phyloP scores from a whole-genome alignment of 2,888 invertebrate species.

The Limnephilus rhombicus region DNA sequence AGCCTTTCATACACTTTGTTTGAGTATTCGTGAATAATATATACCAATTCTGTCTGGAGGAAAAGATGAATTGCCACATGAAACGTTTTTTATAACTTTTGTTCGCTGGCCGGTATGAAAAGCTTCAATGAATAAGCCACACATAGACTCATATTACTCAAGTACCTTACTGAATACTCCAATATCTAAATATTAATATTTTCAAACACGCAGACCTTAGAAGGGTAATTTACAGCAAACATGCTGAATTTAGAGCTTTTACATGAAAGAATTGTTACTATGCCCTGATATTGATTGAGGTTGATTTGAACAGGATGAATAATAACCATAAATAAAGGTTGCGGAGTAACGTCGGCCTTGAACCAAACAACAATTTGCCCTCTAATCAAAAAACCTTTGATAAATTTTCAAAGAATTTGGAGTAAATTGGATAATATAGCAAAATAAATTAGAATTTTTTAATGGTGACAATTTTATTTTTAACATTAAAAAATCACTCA shows the following conservation, averaged over 20 bases:
- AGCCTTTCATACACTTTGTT: neutral
- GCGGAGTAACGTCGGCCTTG: neutral
- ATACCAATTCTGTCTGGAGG: neutral
- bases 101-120: neutral
- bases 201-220: constrained; percentile 26
- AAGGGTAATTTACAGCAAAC: constrained; percentile 1
- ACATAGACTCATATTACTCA: neutral
- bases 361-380: neutral
- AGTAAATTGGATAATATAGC: neutral
- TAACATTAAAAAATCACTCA: neutral
- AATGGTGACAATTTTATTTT: neutral
- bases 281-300: neutral
- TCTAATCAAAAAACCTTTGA: neutral
- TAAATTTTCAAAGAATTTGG: neutral
- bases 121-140: neutral
- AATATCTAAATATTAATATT: constrained; percentile 2
- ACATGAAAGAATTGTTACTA: neutral
- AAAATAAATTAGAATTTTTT: neutral
- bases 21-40: neutral
- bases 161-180: neutral
- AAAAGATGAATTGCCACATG: neutral
- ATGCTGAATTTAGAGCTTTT: neutral
- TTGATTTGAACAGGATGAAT: neutral
- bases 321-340: neutral
- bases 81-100: neutral